Base-by-base conservation (phyloP, 1,140 invertebrate species). In the Leguminivora glycinivorella region DNA sequence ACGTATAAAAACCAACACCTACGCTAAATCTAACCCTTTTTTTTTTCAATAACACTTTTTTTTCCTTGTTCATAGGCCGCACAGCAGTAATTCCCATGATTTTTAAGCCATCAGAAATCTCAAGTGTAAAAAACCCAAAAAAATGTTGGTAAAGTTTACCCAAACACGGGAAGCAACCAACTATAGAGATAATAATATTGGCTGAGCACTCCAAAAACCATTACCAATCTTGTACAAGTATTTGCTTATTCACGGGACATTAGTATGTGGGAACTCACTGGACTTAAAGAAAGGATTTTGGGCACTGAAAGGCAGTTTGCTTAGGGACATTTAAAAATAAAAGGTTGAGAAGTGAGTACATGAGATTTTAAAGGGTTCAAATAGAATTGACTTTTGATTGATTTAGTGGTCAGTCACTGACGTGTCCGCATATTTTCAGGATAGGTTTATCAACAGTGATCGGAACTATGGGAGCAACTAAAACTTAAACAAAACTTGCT, bases 141-240 rank as follows among this genome's bases (percentile, higher is more conserved):
- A 12, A 63, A 63, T 6, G 58, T 60, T 60, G 25, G 56, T 63
- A 63, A 63, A 63, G 58, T 63, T 63, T 63, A 63, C 58, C 14
- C 26, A 63, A 63, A 63, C 58, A 63, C 58, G 58, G 58, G 58
- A 63, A 63, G 58, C 58, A 63, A 9, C 58, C 58, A 34, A 31
- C 25, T n/a, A 63, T 26, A 63, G 26, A 63, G 58, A 63, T 63
- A 63, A 63, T 63, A 76, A 76, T 73, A 76, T 76, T 76, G 56
- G 63, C 40, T 69, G 10, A 29, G 56, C 70, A 70, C 75, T 73
- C 70, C 24, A 76, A 76, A 73, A 76, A 34, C 68, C 72, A 76
- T 76, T 72, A 76, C 69, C 63, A 25, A 38, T 63, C 58, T 29
- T 40, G 47, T 70, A 19, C 22, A 43, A 66, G 17, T 72, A 72